These are phyloP conservation scores for Tiliacea aurago DNA, from an alignment of 2,888 invertebrate species.

Conservation along the genomic window DNA sequence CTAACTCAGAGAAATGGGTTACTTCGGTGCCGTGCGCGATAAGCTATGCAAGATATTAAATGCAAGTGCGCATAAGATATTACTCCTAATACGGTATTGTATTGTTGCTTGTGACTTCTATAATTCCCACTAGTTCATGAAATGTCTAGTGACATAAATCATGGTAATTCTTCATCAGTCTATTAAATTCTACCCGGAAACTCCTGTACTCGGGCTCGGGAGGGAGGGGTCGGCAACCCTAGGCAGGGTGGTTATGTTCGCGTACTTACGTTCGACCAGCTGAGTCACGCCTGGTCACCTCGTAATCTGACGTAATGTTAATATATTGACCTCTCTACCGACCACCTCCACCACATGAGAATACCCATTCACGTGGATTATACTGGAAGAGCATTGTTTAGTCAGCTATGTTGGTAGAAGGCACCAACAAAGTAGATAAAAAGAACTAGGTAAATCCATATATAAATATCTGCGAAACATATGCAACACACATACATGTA, in stretches of 20 bases:
- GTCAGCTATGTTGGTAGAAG: slow-evolving; percentile 6
- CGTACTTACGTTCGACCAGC: slow-evolving; percentile 65
- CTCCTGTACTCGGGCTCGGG: background rate
- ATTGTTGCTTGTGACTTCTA: background rate
- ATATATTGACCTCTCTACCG: slow-evolving; percentile 54
- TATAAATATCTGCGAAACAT: slow-evolving; percentile 27
- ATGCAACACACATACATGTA: slow-evolving; percentile 20
- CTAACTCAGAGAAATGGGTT: slow-evolving; percentile 54
- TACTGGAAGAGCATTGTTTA: slow-evolving; percentile 41
- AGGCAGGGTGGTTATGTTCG: slow-evolving; percentile 54
- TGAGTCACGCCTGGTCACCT: slow-evolving; percentile 69
- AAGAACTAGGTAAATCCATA: slow-evolving; percentile 16
- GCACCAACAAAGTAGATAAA: slow-evolving; percentile 8
- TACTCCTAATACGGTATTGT: slow-evolving; percentile 12
- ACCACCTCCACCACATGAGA: slow-evolving; percentile 25
- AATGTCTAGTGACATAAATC: background rate
- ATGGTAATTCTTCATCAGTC: slow-evolving; percentile 1
- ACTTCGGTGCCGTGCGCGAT: slow-evolving; percentile 44
- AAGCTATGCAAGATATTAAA: slow-evolving; percentile 40
- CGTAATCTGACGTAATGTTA: slow-evolving; percentile 74
- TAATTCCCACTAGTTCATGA: background rate
- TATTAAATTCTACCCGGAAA: background rate
- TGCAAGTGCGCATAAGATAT: slow-evolving; percentile 24
- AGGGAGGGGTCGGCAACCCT: slow-evolving; percentile 49
- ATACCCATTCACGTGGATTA: slow-evolving; percentile 45